phyloP scores from a whole-genome alignment of 1,140 invertebrate species.

The Scaptomyza hsui region DNA sequence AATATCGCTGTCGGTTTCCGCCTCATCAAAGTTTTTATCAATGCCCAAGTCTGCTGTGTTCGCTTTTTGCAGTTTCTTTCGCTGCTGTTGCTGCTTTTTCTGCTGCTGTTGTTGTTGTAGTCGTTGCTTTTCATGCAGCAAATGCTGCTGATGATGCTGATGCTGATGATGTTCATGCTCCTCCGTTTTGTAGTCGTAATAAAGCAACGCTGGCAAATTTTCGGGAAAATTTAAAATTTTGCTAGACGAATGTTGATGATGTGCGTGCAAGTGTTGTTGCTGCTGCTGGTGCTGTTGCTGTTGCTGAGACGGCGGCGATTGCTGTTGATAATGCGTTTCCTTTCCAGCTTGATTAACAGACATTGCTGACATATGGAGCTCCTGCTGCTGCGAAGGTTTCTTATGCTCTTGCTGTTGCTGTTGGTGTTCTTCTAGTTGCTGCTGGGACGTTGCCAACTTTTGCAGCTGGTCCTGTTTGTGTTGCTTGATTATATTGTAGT shows the following conservation, averaged over 20 bases:
- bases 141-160: conserved; percentile 80
- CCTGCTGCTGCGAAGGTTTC: conserved; percentile 31
- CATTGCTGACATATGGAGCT: conserved; percentile 20
- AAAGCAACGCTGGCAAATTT: conserved; percentile 77
- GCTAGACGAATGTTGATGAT: conserved; percentile 56
- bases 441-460: conserved; percentile 34
- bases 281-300: conserved; percentile 27
- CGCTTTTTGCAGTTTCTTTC: conserved; percentile 23
- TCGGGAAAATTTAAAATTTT: conserved; percentile 82
- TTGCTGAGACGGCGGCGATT: conserved; percentile 38
- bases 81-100: conserved; percentile 43
- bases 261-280: conserved; percentile 44
- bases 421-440: conserved; percentile 41
- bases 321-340: conserved; percentile 68
- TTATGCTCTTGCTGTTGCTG: conserved; percentile 16
- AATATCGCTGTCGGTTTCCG: conserved; percentile 83
- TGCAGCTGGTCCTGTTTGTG: conserved; percentile 59
- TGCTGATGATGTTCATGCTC: conserved; percentile 82
- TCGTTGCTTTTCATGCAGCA: conserved; percentile 76
- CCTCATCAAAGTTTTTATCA: conserved; percentile 80
- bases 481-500: conserved; percentile 75
- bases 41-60: conserved; percentile 46
- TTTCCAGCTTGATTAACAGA: conserved; percentile 72
- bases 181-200: conserved; percentile 82
- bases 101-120: conserved; percentile 46